Evolutionary conservation across 2,113 vertebrate genomes (phyloP), one percentile per base, ranked within the genome.

Genomic region (Blennius ocellaris): DNA sequence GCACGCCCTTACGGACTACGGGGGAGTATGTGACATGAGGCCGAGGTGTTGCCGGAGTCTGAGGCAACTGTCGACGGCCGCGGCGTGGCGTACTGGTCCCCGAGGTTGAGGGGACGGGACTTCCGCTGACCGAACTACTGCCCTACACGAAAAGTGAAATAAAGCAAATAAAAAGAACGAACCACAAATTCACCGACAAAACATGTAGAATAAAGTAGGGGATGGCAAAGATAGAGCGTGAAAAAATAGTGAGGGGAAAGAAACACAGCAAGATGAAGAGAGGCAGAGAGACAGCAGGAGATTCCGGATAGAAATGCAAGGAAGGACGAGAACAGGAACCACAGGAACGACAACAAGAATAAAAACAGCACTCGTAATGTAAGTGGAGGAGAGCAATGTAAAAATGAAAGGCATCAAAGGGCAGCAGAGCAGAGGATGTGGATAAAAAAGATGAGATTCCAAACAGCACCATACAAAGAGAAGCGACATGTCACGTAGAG

Each of bases 41-140:
- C 76, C 96, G 94, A 55, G 96, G 96, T 3, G 96, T 97, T 65
- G 94, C 93, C 7, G 96, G 96, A 87, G 96, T 96, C 93, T 96
- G 96, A 89, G 96, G 96, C 87, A 97, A 93, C 92, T 97, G 96
- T 71, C 96, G 94, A 67, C 96, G 95, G 76, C 96, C 96, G 74
- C 96, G 93, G 50, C 96, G 94, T 14, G 96, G 96, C 38, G 96
- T 97, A 92, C 96, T 97, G 92, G 96, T 96, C 89, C 96, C 96
- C 76, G 96, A 97, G 66, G 96, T 97, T 68, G 96, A 97, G 82
- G 96, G 96, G 87, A 96, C 96, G 16, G 96, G 96, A 87, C 96
- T 97, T 92, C 95, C 96, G 87, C 96, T 97, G 91, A 97, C 96
- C 75, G 96, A 97, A 96, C 96, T 97, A 97, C 96, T 97, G 94